Base-by-base conservation (phyloP, 2,888 invertebrate genomes). In the Calameuta pallipes region DNA sequence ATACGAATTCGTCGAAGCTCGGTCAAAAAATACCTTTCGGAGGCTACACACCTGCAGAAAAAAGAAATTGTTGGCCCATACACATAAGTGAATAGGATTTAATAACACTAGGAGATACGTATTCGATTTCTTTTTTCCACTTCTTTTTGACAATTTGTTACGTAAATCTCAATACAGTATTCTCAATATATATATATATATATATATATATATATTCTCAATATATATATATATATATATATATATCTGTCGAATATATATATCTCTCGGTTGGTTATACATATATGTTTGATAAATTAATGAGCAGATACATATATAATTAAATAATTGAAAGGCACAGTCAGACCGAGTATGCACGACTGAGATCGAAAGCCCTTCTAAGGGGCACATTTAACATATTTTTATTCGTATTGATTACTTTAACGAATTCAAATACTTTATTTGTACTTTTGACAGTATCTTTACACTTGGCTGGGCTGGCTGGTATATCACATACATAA, bases 391-490 rank as follows among this genome's bases (percentile, higher is more conserved):
- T 56, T 56, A 56, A 56, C 6, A 23, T 23, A 56, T 56, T 56
- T 23, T 56, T 56, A 56, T 56, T 56, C 56, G 56, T 56, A 23
- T 56, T 23, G 56, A 56, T 56, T 56, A 56, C 23, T 56, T 56
- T 23, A 56, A 23, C 23, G 56, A 56, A 56, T 56, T 56, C 23
- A 56, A 56, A 56, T 56, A 56, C 56, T 74, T 75, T 41, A 82
- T 82, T 82, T 82, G 82, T 82, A 82, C 82, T 82, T 68, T 82
- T 79, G 68, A 74, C 79, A 79, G 80, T 82, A 77, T 79, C 30
- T 78, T 41, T 71, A 78, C 74, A 75, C 74, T 79, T 76, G 75
- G 76, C 56, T 76, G 80, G 30, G 15, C 73, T 77, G 15, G 76
- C 30, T 78, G 77, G 2, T 56, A 23, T 56, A 56, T 56, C 56